Percentiles rank a stretch among this genome's conserved stretches.
phyloP scores from a whole-genome alignment of 2,888 invertebrate species.

The Boloria euphrosyne region DNA sequence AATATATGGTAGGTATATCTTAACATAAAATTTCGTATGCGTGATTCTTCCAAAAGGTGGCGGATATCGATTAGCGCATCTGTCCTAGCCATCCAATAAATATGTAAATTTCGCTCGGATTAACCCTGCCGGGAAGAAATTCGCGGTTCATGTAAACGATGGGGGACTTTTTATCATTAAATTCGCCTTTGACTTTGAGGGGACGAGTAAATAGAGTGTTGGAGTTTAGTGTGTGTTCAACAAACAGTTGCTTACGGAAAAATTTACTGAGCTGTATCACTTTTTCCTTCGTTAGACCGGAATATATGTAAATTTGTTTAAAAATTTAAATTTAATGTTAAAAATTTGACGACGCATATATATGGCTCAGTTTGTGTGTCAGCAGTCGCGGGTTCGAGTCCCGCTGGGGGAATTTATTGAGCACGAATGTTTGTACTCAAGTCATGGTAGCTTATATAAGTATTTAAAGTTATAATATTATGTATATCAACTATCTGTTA shows the following conservation, averaged over 20 bases:
- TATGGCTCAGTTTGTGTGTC: no score
- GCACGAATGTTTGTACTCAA: no score
- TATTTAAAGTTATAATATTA: no score
- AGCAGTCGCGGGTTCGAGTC: no score
- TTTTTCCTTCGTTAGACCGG: no score
- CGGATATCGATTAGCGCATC: constrained; percentile 65
- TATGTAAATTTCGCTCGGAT: constrained; percentile 69
- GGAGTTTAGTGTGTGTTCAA: constrained; percentile 5
- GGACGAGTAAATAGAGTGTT: constrained; percentile 21
- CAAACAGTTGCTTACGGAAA: constrained; percentile 2
- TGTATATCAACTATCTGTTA: no score
- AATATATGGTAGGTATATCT: background rate
- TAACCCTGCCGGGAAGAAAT: constrained; percentile 47
- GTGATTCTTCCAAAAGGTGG: constrained; percentile 37
- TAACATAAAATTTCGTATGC: constrained; percentile 31
- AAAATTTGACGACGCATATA: no score
- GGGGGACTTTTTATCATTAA: constrained; percentile 41
- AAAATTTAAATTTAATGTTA: no score
- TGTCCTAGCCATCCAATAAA: constrained; percentile 66
- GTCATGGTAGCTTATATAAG: no score
- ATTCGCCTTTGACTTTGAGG: constrained; percentile 36
- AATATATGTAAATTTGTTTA: no score
- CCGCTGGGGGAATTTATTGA: no score
- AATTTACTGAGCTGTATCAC: background rate
- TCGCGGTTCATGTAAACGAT: constrained; percentile 43